Conservation (phyloP, 2,888 invertebrate species). For the Hydriomena furcata region DNA sequence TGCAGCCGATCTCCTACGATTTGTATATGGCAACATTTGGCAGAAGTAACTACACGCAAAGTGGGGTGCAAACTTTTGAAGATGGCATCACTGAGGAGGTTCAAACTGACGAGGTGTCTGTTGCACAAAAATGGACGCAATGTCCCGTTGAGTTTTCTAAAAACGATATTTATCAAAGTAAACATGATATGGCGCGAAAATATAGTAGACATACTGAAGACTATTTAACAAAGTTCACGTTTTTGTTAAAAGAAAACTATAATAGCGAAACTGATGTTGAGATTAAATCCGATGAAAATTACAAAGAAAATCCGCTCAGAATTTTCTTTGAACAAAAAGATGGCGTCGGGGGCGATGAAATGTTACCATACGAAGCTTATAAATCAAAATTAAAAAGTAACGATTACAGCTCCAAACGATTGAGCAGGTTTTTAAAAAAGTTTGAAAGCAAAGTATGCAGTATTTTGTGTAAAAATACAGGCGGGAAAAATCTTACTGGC, state of each 20-base stretch:
- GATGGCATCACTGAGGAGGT: slow-evolving; percentile 67
- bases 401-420: slow-evolving; percentile 49
- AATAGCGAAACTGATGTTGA: slow-evolving; percentile 36
- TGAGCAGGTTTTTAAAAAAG: slow-evolving; percentile 66
- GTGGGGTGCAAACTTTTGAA: slow-evolving; percentile 70
- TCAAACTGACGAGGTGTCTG: slow-evolving; percentile 66
- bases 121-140: slow-evolving; percentile 70
- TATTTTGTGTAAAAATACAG: slow-evolving; percentile 56
- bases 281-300: slow-evolving; percentile 48
- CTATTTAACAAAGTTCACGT: slow-evolving; percentile 56
- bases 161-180: slow-evolving; percentile 49
- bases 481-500: slow-evolving; percentile 48
- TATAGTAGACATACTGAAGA: slow-evolving; percentile 49
- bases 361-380: slow-evolving; percentile 63
- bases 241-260: slow-evolving; percentile 43
- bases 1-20: slow-evolving; percentile 78
- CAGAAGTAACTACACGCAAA: slow-evolving; percentile 66
- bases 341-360: slow-evolving; percentile 62
- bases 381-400: slow-evolving; percentile 59
- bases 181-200: slow-evolving; percentile 36
- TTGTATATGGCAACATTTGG: slow-evolving; percentile 75
- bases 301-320: slow-evolving; percentile 60
- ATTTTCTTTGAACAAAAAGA: slow-evolving; percentile 73
- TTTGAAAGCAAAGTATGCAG: slow-evolving; percentile 56
- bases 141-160: slow-evolving; percentile 70